These are phyloP conservation scores for Neoascia interrupta DNA, from an alignment of 2,888 invertebrate genomes.

Conservation along the genomic window DNA sequence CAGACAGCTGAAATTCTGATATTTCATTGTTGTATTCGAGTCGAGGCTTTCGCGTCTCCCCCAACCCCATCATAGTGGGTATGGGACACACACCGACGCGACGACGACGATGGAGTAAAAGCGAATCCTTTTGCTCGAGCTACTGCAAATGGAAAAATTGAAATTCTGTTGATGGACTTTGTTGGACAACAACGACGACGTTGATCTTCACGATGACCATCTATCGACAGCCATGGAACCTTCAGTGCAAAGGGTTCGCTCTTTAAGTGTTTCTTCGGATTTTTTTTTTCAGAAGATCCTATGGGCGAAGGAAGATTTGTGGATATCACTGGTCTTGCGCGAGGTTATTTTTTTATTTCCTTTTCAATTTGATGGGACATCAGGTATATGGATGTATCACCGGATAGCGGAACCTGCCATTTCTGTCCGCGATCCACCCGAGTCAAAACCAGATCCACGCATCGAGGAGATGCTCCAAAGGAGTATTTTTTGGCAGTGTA, in stretches of 20 bases:
- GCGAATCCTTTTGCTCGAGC: slow-evolving; percentile 16
- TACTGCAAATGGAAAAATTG: slow-evolving; percentile 56
- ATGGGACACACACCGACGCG: slow-evolving; percentile 6
- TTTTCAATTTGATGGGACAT: slow-evolving; percentile 43
- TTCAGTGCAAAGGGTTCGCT: neutral
- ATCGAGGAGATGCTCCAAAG: no score
- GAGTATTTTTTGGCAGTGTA: slow-evolving; percentile 38
- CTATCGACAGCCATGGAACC: slow-evolving; percentile 13
- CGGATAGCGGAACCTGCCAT: slow-evolving; percentile 65
- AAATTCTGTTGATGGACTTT: slow-evolving; percentile 64
- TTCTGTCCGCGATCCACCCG: slow-evolving; percentile 30
- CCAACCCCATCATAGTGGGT: slow-evolving; percentile 24
- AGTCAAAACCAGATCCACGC: slow-evolving; percentile 45
- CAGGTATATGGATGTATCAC: slow-evolving; percentile 51
- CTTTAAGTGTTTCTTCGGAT: neutral
- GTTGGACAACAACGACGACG: slow-evolving; percentile 32
- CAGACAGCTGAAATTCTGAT: slow-evolving; percentile 70
- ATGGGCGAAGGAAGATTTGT: slow-evolving; percentile 54
- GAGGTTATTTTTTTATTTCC: slow-evolving; percentile 23
- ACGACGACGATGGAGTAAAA: neutral
- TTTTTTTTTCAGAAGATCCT: slow-evolving; percentile 3
- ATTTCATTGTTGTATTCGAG: slow-evolving; percentile 66
- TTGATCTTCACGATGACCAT: slow-evolving; percentile 58
- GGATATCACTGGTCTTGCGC: slow-evolving; percentile 45
- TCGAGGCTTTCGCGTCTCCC: slow-evolving; percentile 33